Percentiles rank a stretch among this genome's conserved stretches.
These are phyloP conservation scores for Tenthredo notha DNA, from an alignment of 2,888 invertebrate species.

Conservation along the genomic window DNA sequence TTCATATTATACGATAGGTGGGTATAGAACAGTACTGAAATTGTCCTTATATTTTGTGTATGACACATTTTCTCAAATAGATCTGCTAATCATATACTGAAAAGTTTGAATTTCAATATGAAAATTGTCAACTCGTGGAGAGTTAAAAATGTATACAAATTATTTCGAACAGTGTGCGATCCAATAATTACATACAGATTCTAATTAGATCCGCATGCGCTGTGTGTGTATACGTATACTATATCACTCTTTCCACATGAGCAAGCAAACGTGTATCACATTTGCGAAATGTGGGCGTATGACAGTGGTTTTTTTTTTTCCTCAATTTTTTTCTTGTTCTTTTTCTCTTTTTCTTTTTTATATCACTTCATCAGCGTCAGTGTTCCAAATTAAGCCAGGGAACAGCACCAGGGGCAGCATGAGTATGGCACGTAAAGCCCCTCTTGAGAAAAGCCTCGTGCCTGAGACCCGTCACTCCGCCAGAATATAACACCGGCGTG, in stretches of 20 bases:
- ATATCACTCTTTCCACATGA: background rate
- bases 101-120: background rate
- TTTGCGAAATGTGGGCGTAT: conserved; percentile 6
- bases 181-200: background rate
- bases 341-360: background rate
- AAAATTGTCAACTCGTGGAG: background rate
- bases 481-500: conserved; percentile 43
- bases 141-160: background rate
- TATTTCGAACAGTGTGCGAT: background rate
- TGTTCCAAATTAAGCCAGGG: conserved; percentile 43
- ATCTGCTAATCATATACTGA: too few species aligned
- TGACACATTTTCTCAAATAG: too few species aligned
- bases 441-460: conserved; percentile 48
- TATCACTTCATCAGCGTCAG: conserved; percentile 51
- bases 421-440: conserved; percentile 49
- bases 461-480: conserved; percentile 47
- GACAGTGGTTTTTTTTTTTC: background rate
- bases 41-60: too few species aligned
- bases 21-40: too few species aligned
- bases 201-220: background rate
- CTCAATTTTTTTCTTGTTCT: background rate
- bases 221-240: background rate
- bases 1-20: background rate
- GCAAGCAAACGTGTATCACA: background rate
- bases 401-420: conserved; percentile 42